Conservation (phyloP, 2,888 invertebrate genomes). For the Autographa gamma region DNA sequence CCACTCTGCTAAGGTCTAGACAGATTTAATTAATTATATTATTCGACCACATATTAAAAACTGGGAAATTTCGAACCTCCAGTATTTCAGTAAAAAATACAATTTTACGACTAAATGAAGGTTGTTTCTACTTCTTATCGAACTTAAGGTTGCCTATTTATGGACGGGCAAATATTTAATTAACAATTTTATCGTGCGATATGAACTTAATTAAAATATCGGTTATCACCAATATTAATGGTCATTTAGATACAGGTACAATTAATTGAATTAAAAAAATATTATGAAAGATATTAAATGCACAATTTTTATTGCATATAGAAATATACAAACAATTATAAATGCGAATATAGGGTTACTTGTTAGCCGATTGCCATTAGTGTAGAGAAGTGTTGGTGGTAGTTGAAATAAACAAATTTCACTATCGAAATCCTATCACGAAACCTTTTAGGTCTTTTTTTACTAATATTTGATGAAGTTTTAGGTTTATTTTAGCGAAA, state of each 20-base stretch:
- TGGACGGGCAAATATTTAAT: not conserved
- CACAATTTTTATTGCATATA: too few species aligned
- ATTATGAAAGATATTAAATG: too few species aligned
- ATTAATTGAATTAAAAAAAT: too few species aligned
- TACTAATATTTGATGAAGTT: too few species aligned
- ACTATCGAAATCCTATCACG: too few species aligned
- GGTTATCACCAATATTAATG: not conserved
- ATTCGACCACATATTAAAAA: not conserved
- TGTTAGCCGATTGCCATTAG: too few species aligned
- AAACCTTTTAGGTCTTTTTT: too few species aligned
- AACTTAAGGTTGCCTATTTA: not conserved
- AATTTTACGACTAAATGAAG: constrained; percentile 1
- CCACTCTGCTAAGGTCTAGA: not conserved
- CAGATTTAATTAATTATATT: not conserved
- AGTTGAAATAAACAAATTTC: too few species aligned
- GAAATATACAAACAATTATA: too few species aligned
- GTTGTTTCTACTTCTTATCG: not conserved
- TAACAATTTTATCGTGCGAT: not conserved
- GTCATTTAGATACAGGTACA: not conserved
- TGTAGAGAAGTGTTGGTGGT: too few species aligned
- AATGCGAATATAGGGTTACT: too few species aligned
- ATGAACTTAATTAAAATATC: not conserved
- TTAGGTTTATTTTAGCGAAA: too few species aligned
- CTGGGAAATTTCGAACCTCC: not conserved
- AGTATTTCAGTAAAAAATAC: not conserved